phyloP scores from a whole-genome alignment of 2,113 vertebrate species.

The Centropristis striata region DNA sequence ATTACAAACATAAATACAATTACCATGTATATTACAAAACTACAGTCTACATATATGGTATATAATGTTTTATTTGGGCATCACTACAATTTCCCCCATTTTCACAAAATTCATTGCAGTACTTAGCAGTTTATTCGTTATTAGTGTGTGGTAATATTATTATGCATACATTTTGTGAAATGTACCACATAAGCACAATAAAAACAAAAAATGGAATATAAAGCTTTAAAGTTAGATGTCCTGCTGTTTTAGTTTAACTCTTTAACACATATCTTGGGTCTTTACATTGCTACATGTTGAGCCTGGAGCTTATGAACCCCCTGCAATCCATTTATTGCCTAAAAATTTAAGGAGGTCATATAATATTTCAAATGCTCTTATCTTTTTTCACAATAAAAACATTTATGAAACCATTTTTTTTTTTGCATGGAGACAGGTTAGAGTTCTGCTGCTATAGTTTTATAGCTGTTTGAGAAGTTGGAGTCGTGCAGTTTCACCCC shows the following conservation, averaged over 20 bases:
- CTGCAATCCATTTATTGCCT: not conserved
- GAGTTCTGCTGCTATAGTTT: slow-evolving; percentile 10
- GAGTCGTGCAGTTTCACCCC: slow-evolving; percentile 3
- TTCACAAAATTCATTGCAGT: too few relatives aligned
- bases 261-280: not conserved
- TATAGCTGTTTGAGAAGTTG: not conserved
- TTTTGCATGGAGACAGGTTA: too few relatives aligned
- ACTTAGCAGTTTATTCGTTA: not conserved
- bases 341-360: not conserved
- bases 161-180: not conserved
- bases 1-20: too few relatives aligned
- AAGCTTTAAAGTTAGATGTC: too few relatives aligned
- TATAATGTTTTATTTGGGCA: too few relatives aligned
- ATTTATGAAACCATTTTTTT: not conserved
- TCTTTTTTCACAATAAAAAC: not conserved
- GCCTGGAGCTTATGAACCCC: too few relatives aligned
- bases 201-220: too few relatives aligned
- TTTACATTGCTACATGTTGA: too few relatives aligned
- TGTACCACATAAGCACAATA: not conserved
- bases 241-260: not conserved
- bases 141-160: not conserved
- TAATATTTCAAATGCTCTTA: not conserved
- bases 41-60: too few relatives aligned
- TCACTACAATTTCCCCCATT: too few relatives aligned
- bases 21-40: too few relatives aligned